Evolutionary conservation across 2,113 vertebrate genomes (phyloP), one percentile per base, ranked within the genome.

Genomic region (Cyanistes caeruleus): DNA sequence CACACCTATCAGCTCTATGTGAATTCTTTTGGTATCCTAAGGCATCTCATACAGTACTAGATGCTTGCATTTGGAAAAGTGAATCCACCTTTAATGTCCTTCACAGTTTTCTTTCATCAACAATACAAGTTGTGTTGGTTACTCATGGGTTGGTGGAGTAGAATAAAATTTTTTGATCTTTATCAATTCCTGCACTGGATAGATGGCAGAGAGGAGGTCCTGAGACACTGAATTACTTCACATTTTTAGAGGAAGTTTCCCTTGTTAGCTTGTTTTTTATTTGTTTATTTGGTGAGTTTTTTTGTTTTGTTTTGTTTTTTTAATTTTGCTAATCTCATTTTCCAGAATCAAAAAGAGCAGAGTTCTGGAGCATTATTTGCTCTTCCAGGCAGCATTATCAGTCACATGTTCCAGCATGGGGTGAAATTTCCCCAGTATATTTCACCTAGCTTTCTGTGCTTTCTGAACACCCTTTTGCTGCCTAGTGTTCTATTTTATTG

Each of bases 351-450:
- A 58, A 85, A 21, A 7, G 23, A 65, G 1, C 20, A 12, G 19
- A 27, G 4, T 53, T 81, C 15, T 49, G 41, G 25, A 48, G 8
- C 22, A 8, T 62, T 65, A 46, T 75, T 82, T 74, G 4, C 7
- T 41, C 19, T 88, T 59, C 23, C 39, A 35, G 18, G 41, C 8
- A 91, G n/a, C 8, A 19, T 55, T 31, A 64, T 3, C 7, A 18
- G 10, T 44, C 25, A 63, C 6, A 3, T 21, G 3, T 68, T 90
- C 7, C n/a, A 55, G 13, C 4, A 43, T 4, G 13, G 4, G 0
- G 0, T 72, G 13, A 68, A 76, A 80, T 76, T 49, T 33, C 17
- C 16, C 5, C 12, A 39, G 25, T 15, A 24, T 49, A 73, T 88
- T 88, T 76, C 13, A 64, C 12, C 5, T 28, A n/a, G 17, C 0